These are phyloP conservation scores for Carassius carassius DNA, from an alignment of 2,113 vertebrate species.

Conservation along the genomic window DNA sequence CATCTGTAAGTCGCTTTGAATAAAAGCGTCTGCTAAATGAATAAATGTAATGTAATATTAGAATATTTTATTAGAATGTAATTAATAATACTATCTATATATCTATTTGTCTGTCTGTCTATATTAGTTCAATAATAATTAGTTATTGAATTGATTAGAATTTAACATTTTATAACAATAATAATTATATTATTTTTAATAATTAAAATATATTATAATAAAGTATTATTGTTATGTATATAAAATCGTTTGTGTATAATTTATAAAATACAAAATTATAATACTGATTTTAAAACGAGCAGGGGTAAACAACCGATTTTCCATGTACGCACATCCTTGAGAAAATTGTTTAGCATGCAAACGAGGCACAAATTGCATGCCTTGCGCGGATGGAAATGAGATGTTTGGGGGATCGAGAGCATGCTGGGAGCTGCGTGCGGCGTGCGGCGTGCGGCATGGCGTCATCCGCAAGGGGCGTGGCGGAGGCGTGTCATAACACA, in stretches of 20 bases:
- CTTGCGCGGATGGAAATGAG: neutral
- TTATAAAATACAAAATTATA: no score
- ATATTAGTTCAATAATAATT: no score
- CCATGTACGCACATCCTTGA: neutral
- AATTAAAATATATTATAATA: no score
- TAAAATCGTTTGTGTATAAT: neutral
- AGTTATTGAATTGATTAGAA: no score
- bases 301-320: neutral
- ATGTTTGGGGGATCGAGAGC: neutral
- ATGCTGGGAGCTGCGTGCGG: neutral
- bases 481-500: constrained; percentile 46
- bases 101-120: neutral
- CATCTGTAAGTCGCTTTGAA: no score
- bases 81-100: neutral
- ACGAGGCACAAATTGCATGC: neutral
- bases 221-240: neutral
- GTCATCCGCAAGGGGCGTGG: constrained; percentile 70
- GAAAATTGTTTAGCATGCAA: neutral
- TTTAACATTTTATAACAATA: no score
- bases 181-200: no score
- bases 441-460: constrained; percentile 50
- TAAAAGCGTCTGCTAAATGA: no score
- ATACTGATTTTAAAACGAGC: neutral
- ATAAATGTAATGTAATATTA: no score
- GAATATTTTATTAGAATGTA: no score